Conservation (phyloP, 2,797 vertebrate genomes). For the Halcyon smyrnensis region DNA sequence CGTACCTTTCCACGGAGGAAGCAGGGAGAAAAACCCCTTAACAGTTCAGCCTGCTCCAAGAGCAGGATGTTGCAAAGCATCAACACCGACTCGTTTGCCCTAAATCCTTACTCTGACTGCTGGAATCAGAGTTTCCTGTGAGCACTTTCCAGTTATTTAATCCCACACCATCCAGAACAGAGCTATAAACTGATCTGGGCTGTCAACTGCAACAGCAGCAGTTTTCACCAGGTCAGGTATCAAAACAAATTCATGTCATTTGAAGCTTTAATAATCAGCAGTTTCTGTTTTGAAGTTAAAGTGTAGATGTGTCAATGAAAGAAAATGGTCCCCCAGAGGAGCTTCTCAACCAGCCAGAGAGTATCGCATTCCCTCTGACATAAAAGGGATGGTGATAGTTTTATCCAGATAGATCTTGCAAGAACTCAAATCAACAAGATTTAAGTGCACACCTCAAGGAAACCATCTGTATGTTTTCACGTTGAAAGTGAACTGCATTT, state of each 20-base stretch:
- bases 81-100: background rate
- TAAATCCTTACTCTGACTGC: background rate
- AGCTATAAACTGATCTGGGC: background rate
- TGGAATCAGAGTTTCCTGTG: background rate
- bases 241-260: constrained; percentile 35
- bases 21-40: background rate
- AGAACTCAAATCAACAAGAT: background rate
- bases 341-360: background rate
- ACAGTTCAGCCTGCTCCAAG: background rate
- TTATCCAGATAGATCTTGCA: background rate
- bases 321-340: background rate
- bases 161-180: background rate
- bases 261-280: constrained; percentile 22
- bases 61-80: background rate
- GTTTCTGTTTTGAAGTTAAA: constrained; percentile 35
- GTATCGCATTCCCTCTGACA: background rate
- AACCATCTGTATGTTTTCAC: background rate
- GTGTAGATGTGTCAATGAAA: background rate
- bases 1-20: background rate
- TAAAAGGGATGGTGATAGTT: background rate
- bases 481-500: background rate
- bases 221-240: constrained; percentile 30
- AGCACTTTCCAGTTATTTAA: constrained; percentile 10
- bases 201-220: constrained; percentile 5
- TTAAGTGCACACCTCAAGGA: background rate